These are phyloP conservation scores for Tholera decimalis DNA, from an alignment of 2,888 invertebrate genomes.

Conservation along the genomic window DNA sequence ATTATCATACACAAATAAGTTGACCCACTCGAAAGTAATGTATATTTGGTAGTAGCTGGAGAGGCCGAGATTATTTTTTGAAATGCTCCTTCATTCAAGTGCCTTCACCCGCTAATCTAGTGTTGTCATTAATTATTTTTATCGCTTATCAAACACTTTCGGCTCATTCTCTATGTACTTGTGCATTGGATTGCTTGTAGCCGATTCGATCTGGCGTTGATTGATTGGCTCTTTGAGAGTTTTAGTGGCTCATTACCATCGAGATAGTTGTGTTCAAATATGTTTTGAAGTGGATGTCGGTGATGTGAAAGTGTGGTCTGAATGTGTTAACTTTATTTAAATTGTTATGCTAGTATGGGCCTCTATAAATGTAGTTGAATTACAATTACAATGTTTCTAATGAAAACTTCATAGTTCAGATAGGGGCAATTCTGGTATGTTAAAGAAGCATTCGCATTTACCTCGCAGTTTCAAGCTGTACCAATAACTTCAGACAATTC, in stretches of 20 bases:
- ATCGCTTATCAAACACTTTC: conserved; percentile 90
- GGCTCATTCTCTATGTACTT: conserved; percentile 80
- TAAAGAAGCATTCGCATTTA: too few species aligned
- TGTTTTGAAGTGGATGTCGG: conserved; percentile 26
- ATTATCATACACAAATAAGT: conserved; percentile 84
- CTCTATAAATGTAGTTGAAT: background rate
- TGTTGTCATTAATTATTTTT: conserved; percentile 91
- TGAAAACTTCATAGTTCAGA: too few species aligned
- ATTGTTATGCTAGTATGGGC: background rate
- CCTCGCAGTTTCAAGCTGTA: too few species aligned
- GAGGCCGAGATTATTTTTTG: conserved; percentile 90
- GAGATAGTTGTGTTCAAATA: conserved; percentile 37
- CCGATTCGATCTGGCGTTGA: conserved; percentile 69
- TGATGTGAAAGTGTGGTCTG: conserved; percentile 13
- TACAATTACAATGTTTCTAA: background rate
- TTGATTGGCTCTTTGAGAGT: conserved; percentile 64
- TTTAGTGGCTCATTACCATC: conserved; percentile 49
- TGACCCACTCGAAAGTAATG: conserved; percentile 89
- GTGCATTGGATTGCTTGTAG: conserved; percentile 78
- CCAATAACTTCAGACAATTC: background rate
- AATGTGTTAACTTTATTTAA: background rate
- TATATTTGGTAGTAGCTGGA: conserved; percentile 86
- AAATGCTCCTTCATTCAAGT: conserved; percentile 90
- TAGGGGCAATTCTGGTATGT: too few species aligned
- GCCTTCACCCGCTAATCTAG: conserved; percentile 87